Conservation (phyloP, 2,113 vertebrate species). For the Gopherus evgoodei region DNA sequence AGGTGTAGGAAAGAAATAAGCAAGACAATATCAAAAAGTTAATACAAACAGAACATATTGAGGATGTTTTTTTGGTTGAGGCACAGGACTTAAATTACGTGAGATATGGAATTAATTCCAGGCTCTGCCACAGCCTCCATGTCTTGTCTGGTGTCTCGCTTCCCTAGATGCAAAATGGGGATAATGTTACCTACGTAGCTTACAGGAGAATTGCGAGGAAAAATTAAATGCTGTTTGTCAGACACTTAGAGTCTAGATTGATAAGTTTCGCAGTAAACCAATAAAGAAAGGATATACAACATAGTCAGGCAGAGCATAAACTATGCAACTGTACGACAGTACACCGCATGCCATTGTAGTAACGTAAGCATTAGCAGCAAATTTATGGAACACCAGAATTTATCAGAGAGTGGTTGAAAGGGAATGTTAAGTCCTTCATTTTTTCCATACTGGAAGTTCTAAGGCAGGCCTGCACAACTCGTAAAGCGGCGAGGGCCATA, state of each 20-base stretch:
- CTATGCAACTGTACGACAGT: background rate
- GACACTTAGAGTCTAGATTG: background rate
- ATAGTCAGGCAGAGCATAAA: background rate
- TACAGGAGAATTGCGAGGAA: background rate
- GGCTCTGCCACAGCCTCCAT: background rate
- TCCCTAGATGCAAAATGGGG: background rate
- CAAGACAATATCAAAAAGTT: background rate
- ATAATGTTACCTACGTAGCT: background rate
- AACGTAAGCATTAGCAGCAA: background rate
- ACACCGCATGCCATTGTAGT: background rate
- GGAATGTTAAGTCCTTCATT: background rate
- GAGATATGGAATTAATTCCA: background rate
- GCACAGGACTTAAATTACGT: background rate
- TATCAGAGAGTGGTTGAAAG: background rate
- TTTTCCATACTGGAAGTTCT: background rate
- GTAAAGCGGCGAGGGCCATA: no score
- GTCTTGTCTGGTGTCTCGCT: background rate
- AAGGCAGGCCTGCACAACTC: background rate
- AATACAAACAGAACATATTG: background rate
- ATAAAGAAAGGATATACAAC: rapidly evolving
- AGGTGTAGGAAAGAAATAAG: background rate
- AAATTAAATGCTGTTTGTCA: rapidly evolving
- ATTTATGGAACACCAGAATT: background rate
- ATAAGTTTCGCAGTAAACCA: background rate
- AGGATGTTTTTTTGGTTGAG: background rate